A percentile compares a stretch with the other conserved stretches of the same genome.
phyloP scores from a whole-genome alignment of 2,797 vertebrate species.

The Chrosomus eos region DNA sequence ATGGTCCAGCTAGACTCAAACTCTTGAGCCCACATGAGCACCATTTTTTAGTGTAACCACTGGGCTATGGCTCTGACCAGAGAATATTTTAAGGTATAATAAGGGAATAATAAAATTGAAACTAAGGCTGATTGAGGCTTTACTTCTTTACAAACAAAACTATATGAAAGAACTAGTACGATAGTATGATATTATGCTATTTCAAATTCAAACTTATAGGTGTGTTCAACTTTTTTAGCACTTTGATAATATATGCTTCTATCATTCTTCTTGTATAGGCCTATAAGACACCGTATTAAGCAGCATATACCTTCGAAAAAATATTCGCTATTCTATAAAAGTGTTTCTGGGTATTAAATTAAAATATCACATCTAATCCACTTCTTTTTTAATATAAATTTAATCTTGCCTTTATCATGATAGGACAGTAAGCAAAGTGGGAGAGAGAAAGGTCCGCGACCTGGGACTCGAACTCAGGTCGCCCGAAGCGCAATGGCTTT shows the following conservation, averaged over 20 bases:
- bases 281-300: neutral
- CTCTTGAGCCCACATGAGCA: neutral
- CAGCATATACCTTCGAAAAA: neutral
- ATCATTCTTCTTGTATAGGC: neutral
- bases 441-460: no score
- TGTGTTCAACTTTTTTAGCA: no score
- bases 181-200: neutral
- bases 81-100: no score
- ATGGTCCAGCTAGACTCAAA: constrained; percentile 7
- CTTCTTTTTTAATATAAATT: neutral
- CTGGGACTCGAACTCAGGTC: no score
- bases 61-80: neutral
- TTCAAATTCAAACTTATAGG: neutral
- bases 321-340: neutral
- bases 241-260: neutral
- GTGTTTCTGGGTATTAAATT: neutral
- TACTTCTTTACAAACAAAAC: neutral
- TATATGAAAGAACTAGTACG: neutral
- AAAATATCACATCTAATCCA: neutral
- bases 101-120: neutral
- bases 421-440: no score
- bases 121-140: neutral
- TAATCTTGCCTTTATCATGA: no score
- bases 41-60: neutral
- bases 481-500: no score